A percentile compares a stretch with the other conserved stretches of the same genome.
Conservation (phyloP, 2,113 vertebrate genomes). For the Sturnus vulgaris region DNA sequence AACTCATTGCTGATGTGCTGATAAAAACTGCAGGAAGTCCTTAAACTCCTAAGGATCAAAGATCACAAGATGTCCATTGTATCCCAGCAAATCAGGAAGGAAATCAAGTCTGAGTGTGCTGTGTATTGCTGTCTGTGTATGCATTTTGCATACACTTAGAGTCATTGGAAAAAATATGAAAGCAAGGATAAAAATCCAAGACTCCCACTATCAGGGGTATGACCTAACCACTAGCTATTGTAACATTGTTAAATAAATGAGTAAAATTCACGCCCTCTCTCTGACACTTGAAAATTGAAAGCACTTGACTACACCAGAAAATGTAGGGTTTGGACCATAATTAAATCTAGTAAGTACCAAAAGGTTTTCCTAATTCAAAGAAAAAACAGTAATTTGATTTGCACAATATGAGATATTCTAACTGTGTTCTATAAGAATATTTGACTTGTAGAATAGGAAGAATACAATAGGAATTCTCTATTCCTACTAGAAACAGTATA, state of each 20-base stretch:
- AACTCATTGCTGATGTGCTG: background rate
- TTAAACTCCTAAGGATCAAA: background rate
- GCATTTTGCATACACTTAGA: background rate
- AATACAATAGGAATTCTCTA: background rate
- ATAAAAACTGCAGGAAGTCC: background rate
- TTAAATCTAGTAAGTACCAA: background rate
- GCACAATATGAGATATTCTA: background rate
- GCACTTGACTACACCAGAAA: background rate
- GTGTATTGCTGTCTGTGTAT: background rate
- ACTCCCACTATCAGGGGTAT: background rate
- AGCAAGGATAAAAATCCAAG: background rate
- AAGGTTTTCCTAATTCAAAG: background rate
- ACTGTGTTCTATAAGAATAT: background rate
- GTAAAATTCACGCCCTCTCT: background rate
- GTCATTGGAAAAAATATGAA: background rate
- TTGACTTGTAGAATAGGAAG: background rate
- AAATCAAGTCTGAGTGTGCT: background rate
- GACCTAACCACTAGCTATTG: background rate
- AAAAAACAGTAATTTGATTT: background rate
- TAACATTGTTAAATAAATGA: background rate
- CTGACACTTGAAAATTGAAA: background rate
- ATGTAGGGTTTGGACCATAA: background rate
- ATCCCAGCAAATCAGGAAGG: background rate
- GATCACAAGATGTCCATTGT: fast-evolving
- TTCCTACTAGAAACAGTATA: background rate